phyloP scores from a whole-genome alignment of 2,113 vertebrate species.

The rat (Rattus norvegicus) region DNA sequence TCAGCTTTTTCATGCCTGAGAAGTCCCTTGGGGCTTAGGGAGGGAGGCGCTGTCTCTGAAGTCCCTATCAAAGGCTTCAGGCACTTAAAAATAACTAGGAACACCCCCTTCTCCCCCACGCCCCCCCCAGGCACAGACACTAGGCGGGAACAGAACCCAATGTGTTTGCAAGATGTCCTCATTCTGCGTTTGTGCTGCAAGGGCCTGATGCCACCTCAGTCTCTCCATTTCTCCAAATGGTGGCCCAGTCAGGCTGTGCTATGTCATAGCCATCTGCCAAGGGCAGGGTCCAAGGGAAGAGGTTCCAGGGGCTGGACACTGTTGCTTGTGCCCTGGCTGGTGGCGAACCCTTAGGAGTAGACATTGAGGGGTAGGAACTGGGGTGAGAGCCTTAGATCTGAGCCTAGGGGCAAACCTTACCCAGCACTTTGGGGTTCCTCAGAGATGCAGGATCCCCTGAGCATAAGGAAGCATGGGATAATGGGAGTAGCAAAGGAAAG shows the following conservation, averaged over 20 bases:
- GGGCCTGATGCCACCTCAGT: background rate
- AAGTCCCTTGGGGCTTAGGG: background rate
- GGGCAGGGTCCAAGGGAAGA: background rate
- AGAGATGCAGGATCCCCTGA: background rate
- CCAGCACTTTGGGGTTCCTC: background rate
- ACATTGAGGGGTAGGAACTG: background rate
- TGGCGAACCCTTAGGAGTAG: background rate
- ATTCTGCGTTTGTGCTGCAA: background rate
- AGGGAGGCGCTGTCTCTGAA: slow-evolving; percentile 61
- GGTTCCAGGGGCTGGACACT: background rate
- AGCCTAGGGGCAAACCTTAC: background rate
- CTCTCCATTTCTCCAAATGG: background rate
- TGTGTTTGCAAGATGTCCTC: slow-evolving; percentile 75
- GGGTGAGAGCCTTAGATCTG: background rate
- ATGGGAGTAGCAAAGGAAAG: background rate
- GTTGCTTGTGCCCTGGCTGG: background rate
- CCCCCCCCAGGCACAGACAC: background rate
- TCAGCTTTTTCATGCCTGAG: background rate
- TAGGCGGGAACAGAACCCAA: slow-evolving; percentile 19
- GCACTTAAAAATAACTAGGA: slow-evolving; percentile 77
- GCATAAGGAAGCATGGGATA: background rate
- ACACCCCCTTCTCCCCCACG: slow-evolving; percentile 51
- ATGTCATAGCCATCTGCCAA: background rate
- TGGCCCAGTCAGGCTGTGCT: background rate
- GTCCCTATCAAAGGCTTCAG: slow-evolving; percentile 79